These are phyloP conservation scores for Ormyrus nitidulus DNA, from an alignment of 2,888 invertebrate species.

Conservation along the genomic window DNA sequence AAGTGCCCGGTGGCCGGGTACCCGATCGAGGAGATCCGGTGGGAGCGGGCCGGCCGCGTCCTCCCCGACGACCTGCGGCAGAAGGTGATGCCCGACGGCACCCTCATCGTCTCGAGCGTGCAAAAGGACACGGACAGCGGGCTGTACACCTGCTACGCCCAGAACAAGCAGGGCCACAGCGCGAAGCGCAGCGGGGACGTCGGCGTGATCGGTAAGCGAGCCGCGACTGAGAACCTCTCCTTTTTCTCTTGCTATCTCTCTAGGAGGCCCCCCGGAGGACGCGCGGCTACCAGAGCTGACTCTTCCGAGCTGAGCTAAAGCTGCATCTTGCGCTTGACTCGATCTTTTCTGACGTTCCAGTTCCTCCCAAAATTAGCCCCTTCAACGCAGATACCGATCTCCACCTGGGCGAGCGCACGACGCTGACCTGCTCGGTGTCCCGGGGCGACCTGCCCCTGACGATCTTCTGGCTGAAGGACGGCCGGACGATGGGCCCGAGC, in stretches of 20 bases:
- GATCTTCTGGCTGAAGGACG: conserved; percentile 87
- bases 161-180: conserved; percentile 86
- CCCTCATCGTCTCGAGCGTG: conserved; percentile 84
- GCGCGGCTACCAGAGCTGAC: too few relatives aligned
- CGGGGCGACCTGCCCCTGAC: conserved; percentile 86
- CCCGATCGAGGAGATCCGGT: conserved; percentile 87
- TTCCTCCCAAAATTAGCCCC: conserved; percentile 87
- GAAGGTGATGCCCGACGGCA: conserved; percentile 85
- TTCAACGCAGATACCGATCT: conserved; percentile 83
- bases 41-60: conserved; percentile 85
- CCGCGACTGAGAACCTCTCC: too few relatives aligned
- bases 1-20: conserved; percentile 90
- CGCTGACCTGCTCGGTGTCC: conserved; percentile 85
- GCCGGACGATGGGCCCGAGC: conserved; percentile 80
- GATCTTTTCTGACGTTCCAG: conserved; percentile 76
- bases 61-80: conserved; percentile 88
- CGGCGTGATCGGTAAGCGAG: conserved; percentile 84
- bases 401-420: conserved; percentile 85
- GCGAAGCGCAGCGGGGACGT: conserved; percentile 85
- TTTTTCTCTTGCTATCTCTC: background rate
- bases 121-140: conserved; percentile 86
- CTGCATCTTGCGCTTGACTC: conserved; percentile 42
- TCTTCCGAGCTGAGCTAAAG: too few relatives aligned
- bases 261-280: too few relatives aligned
- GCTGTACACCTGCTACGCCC: conserved; percentile 88